phyloP scores from a whole-genome alignment of 2,888 invertebrate species.

The Microplitis manilae region DNA sequence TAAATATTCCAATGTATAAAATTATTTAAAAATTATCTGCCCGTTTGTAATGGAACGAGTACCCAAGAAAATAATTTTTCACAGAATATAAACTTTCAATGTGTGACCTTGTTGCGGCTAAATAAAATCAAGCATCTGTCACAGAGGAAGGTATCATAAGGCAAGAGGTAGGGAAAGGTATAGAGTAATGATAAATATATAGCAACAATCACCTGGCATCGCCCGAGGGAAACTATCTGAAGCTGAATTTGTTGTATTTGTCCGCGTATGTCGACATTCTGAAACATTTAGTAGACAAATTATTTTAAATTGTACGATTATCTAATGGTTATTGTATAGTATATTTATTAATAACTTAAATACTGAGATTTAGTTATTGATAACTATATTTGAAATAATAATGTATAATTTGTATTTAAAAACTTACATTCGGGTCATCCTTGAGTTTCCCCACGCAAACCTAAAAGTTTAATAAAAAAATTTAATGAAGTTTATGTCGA shows the following conservation, averaged over 20 bases:
- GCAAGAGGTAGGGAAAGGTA: background rate
- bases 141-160: background rate
- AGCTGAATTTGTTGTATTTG: constrained; percentile 77
- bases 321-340: background rate
- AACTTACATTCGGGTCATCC: constrained; percentile 75
- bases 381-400: constrained; percentile 9
- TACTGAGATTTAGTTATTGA: constrained; percentile 14
- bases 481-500: background rate
- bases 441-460: constrained; percentile 75
- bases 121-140: constrained; percentile 3
- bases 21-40: too few species aligned
- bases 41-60: background rate
- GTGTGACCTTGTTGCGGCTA: constrained; percentile 1
- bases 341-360: background rate
- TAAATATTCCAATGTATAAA: too few species aligned
- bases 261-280: constrained; percentile 74
- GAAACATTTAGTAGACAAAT: constrained; percentile 44
- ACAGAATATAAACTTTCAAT: background rate
- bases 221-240: constrained; percentile 75
- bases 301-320: constrained; percentile 18
- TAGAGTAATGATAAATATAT: background rate
- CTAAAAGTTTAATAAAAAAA: constrained; percentile 65
- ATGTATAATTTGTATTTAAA: background rate
- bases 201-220: constrained; percentile 74
- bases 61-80: background rate